These are phyloP conservation scores for Neotragus pygmaeus DNA, from an alignment of 2,113 vertebrate genomes.

Conservation along the genomic window DNA sequence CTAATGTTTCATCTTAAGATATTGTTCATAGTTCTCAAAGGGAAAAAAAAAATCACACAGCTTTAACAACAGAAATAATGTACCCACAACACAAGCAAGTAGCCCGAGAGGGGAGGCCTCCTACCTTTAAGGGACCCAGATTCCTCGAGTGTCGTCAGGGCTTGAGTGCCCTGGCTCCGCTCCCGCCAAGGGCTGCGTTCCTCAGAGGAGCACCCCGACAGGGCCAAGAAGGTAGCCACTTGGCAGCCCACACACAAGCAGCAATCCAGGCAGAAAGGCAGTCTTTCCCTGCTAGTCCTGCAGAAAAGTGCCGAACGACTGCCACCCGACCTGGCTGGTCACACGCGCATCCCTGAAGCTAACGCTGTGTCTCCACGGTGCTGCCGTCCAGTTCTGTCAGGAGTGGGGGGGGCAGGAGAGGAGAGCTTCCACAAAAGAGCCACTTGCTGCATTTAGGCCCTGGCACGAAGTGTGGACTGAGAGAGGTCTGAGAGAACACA, in stretches of 20 bases:
- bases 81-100: too few species aligned
- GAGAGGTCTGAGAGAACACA: neutral
- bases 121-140: neutral
- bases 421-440: neutral
- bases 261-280: neutral
- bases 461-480: accelerated
- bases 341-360: neutral
- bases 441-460: accelerated
- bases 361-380: neutral
- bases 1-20: neutral
- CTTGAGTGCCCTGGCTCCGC: neutral
- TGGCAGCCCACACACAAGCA: neutral
- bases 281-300: neutral
- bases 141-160: neutral
- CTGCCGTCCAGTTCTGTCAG: neutral
- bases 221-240: neutral
- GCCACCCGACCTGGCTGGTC: neutral
- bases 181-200: neutral
- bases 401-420: accelerated
- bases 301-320: neutral
- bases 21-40: neutral
- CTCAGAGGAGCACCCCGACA: neutral
- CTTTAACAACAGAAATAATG: neutral
- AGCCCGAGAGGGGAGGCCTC: neutral
- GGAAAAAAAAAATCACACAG: neutral